Evolutionary conservation across 2,797 vertebrate genomes (phyloP), one percentile per base, ranked within the genome.

Genomic region (Clarias pachynema): DNA sequence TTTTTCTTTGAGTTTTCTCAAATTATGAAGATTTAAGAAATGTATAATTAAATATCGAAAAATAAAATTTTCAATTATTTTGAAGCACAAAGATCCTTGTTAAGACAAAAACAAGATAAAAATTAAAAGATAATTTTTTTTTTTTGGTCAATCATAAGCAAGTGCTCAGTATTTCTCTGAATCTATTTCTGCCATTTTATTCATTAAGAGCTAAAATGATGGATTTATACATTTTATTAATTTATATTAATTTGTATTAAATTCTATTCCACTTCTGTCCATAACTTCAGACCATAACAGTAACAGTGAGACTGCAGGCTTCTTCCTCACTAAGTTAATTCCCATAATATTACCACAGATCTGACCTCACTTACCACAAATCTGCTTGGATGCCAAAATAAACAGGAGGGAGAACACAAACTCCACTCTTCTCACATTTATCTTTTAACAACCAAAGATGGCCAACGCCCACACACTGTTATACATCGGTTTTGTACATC

Each of bases 351-450:
- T 83, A 49, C 5, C 70, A 63, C 59, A 83, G 26, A 24, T 49
- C 60, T 65, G 60, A 83, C 40, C 26, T 75, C 82, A 65, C 70
- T 65, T 29, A 83, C 82, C n/a, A 74, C 72, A 75, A 83, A 63
- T 74, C 59, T 53, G 26, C 18, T 6, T 8, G 15, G 49, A n/a
- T 29, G 2, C 26, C 16, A 31, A 34, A 75, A 20, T 62, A 65
- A 75, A 75, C 59, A 53, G 69, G 69, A 53, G n/a, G 57, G 12
- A 49, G 59, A 74, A 15, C 34, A 60, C 82, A 22, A 63, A 44
- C 70, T 49, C 59, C 70, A 83, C 22, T 73, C 24, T 62, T 83
- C 69, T 83, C 69, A 73, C 81, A 83, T 73, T 73, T 62, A 62
- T 62, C 69, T 73, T 83, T 44, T 26, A 62, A 44, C 44, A 49